phyloP scores from a whole-genome alignment of 2,797 vertebrate species.

The Coendou prehensilis region DNA sequence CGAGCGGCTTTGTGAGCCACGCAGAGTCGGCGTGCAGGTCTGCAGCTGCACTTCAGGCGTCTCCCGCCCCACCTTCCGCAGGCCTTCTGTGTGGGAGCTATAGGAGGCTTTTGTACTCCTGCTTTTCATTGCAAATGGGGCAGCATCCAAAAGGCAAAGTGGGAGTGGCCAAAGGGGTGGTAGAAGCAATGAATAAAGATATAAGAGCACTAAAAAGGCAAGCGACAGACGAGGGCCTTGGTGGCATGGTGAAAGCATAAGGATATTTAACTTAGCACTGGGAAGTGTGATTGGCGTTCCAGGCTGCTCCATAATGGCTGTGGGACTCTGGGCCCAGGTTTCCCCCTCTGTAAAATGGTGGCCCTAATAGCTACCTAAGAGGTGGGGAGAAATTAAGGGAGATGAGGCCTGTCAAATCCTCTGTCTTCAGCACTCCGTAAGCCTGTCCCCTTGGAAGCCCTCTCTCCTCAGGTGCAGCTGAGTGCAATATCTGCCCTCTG shows the following conservation, averaged over 20 bases:
- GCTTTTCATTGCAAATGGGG: conserved; percentile 34
- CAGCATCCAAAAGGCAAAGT: background rate
- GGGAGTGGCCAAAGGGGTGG: too few species aligned
- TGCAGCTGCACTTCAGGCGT: conserved; percentile 47
- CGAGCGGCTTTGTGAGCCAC: conserved; percentile 75
- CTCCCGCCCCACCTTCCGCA: conserved; percentile 22
- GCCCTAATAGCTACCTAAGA: background rate
- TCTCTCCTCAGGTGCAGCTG: background rate
- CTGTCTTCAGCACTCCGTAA: background rate
- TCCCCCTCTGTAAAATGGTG: background rate
- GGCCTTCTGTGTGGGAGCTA: conserved; percentile 6
- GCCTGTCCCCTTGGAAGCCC: background rate
- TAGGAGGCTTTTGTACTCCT: conserved; percentile 43
- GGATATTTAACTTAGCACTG: background rate
- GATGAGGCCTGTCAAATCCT: background rate
- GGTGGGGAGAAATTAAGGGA: background rate
- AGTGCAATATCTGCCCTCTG: background rate
- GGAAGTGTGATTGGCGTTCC: background rate
- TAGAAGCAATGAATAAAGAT: background rate
- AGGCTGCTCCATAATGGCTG: fast-evolving
- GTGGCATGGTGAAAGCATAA: background rate
- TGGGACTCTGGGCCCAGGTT: conserved; percentile 5
- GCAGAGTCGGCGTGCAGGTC: background rate
- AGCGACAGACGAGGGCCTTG: fast-evolving
- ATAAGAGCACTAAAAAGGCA: background rate